Evolutionary conservation across 2,888 invertebrate species (phyloP), one percentile per base, ranked within the genome.

Genomic region (Acrocyrtus sp.): DNA sequence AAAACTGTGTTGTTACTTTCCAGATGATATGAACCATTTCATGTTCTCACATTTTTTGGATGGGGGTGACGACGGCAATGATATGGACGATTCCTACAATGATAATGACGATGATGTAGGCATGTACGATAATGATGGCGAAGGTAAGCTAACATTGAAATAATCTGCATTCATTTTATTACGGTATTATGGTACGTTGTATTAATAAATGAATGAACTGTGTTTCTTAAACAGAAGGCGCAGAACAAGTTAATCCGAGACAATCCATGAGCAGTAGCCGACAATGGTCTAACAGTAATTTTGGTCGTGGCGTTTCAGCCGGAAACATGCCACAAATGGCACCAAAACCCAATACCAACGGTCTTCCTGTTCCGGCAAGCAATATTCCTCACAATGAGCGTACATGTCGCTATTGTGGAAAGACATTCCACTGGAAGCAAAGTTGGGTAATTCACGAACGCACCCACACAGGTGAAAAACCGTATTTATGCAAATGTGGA

Each of bases 371-470:
- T 19, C 61, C 61, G 19, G 41, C 34, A 21, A 70, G 50, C 50
- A 50, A 39, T 29, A 47, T 63, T 21, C 70, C 70, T 5, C 70
- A 70, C 41, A 70, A 70, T 50, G 70, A 70, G 19, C 56, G 70
- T 22, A 70, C 70, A 17, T 70, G 63, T 39, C 27, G 54, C n/a
- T 73, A 73, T 54, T 73, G 67, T 34, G 73, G 67, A 41, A 74
- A 74, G 61, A 67, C 72, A 56, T 75, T 75, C 66, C 75, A 75
- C 29, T 75, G 75, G 75, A 75, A 75, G 26, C 75, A 75, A 58
- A 48, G 48, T 34, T 74, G 74, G 74, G 74, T 74, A 2, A 74
- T 74, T 26, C 75, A 75, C 39, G 75, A 75, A 43, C 45, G 75
- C n/a, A 75, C 75, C 1, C 75, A 75, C 39, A 75, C 75, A 2